These are phyloP conservation scores for Cosmopolites sordidus DNA, from an alignment of 2,888 invertebrate genomes.

Conservation along the genomic window DNA sequence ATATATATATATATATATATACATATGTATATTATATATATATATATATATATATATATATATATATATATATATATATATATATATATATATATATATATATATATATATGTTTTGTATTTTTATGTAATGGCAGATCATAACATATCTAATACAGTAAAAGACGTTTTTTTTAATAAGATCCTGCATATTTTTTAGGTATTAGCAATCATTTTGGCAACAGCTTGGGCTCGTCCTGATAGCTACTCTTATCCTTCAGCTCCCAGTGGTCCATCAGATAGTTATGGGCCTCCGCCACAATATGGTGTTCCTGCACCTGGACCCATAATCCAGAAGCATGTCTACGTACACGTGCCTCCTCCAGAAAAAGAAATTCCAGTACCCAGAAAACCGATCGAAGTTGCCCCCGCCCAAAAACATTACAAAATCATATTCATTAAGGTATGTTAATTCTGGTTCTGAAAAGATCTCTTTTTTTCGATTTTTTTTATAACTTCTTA, in stretches of 20 bases:
- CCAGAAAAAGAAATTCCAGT: slow-evolving; percentile 76
- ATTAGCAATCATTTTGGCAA: slow-evolving; percentile 44
- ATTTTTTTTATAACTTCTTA: too few relatives aligned
- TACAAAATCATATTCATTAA: slow-evolving; percentile 84
- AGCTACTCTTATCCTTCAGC: slow-evolving; percentile 37
- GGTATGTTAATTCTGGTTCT: slow-evolving; percentile 41
- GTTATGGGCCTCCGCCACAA: slow-evolving; percentile 50
- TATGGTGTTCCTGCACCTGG: slow-evolving; percentile 57
- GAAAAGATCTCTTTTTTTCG: too few relatives aligned
- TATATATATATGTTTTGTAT: too few relatives aligned
- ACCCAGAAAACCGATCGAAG: slow-evolving; percentile 56
- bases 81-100: too few relatives aligned
- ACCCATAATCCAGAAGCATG: slow-evolving; percentile 82
- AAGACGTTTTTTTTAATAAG: too few relatives aligned
- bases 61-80: too few relatives aligned
- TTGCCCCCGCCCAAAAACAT: slow-evolving; percentile 68
- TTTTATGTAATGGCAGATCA: too few relatives aligned
- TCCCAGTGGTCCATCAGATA: slow-evolving; percentile 22
- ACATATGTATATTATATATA: too few relatives aligned
- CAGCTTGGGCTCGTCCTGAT: slow-evolving; percentile 50
- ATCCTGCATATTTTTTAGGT: too few relatives aligned
- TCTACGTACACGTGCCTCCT: slow-evolving; percentile 86
- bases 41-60: too few relatives aligned
- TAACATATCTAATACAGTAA: too few relatives aligned
- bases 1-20: too few relatives aligned